Evolutionary conservation across 2,113 vertebrate species (phyloP), one percentile per base, ranked within the genome.

Genomic region (Amphiprion percula): DNA sequence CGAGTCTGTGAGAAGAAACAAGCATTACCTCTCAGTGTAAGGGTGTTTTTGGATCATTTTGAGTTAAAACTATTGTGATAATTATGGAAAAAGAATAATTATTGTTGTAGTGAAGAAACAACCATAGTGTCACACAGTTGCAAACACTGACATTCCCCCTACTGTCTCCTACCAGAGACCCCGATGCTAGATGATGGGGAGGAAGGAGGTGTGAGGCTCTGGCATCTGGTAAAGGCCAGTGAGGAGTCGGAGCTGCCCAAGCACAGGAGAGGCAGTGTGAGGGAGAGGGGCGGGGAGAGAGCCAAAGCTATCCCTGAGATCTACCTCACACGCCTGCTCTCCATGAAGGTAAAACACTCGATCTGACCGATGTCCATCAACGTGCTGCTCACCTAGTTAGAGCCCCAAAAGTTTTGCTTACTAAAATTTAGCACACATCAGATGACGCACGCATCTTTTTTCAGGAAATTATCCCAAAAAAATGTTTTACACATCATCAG

Each of bases 291-390:
- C n/a, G 93, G 97, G 0, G 97, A 98, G 82, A 91, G 97, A 56
- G 97, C 97, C 84, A 99, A 99, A 91, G 98, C 97, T 52, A 99
- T 99, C 78, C 97, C 98, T 0, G 98, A 99, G 91, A 99, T 99
- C 92, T 99, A 98, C 87, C 96, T 99, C 89, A 99, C 97, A 8
- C 96, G 98, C 6, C 95, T 99, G 33, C 96, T 99, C 37, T 99
- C 97, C 76, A 98, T 99, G 97, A 99, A 99, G 96, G 98, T 98
- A 87, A 58, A 19, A 21, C 44, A 23, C 3, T 56, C 6, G 2
- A 23, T 52, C 14, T 26, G 23, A 56, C 9, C 16, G 2, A 10
- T 21, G 30, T 33, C 33, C 24, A 44, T 44, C 12, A 44, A 44
- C 2, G 41, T 44, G 41, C 3, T 15, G 2, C 41, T 44, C 10